phyloP scores from a whole-genome alignment of 2,888 invertebrate genomes.

The Cheilosia grossa region DNA sequence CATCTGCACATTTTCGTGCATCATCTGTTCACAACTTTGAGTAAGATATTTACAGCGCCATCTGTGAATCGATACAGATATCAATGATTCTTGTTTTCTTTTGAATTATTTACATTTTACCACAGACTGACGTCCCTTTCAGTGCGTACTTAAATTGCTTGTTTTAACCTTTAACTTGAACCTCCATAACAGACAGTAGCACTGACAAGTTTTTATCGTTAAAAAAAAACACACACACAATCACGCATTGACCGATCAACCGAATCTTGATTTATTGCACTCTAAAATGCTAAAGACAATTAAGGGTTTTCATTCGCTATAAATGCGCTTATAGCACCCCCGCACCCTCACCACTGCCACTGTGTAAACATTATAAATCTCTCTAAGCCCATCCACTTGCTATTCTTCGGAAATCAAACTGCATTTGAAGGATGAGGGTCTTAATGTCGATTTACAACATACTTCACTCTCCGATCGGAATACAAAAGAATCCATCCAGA shows the following conservation, averaged over 20 bases:
- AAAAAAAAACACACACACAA: no score
- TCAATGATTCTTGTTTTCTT: no score
- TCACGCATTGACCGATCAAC: neutral
- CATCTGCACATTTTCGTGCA: no score
- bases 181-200: no score
- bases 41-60: no score
- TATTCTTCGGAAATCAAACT: conserved; percentile 55
- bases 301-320: conserved; percentile 10
- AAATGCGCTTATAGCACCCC: conserved; percentile 21
- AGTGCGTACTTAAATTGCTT: no score
- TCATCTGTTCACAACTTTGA: no score
- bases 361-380: conserved; percentile 62
- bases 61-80: no score
- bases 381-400: conserved; percentile 10
- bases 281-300: conserved; percentile 6
- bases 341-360: neutral
- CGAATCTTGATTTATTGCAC: neutral
- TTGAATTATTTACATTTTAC: no score
- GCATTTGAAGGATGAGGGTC: conserved; percentile 71
- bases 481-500: conserved; percentile 15
- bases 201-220: no score
- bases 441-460: conserved; percentile 70
- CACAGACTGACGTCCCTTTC: no score
- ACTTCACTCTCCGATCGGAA: conserved; percentile 53
- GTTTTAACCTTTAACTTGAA: no score